Evolutionary conservation across 2,113 vertebrate species (phyloP).

Genomic region (Sturnus vulgaris): DNA sequence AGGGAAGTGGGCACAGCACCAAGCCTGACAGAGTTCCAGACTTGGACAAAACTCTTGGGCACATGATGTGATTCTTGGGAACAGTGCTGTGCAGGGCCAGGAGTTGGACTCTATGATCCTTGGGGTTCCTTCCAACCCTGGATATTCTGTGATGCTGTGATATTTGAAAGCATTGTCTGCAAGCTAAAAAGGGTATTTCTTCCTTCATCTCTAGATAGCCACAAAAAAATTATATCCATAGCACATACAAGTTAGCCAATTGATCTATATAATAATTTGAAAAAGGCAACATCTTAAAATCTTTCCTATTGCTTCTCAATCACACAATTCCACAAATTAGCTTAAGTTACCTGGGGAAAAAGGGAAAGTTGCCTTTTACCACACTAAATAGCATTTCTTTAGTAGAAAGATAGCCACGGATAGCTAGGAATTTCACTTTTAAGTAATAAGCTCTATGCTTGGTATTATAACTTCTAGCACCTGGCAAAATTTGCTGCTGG

Average conservation of each 20-base stretch:
- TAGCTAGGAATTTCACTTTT: slow-evolving; percentile 49
- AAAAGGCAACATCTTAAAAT: background rate
- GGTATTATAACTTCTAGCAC: slow-evolving; percentile 54
- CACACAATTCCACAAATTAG: background rate
- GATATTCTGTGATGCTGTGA: background rate
- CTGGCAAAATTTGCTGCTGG: slow-evolving; percentile 63
- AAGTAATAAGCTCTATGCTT: slow-evolving; percentile 5
- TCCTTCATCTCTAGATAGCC: background rate
- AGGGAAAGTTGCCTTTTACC: background rate
- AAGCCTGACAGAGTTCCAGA: background rate
- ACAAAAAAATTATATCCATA: background rate
- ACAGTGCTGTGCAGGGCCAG: background rate
- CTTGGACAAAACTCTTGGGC: background rate
- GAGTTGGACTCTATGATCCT: accelerated
- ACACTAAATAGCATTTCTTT: slow-evolving; percentile 9
- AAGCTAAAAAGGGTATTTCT: background rate
- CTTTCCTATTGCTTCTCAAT: background rate
- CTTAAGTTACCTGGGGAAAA: background rate
- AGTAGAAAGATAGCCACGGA: slow-evolving; percentile 41
- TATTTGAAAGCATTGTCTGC: background rate
- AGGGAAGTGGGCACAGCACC: no score
- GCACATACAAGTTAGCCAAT: background rate
- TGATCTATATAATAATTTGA: background rate
- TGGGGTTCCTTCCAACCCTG: background rate
- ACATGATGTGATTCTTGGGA: background rate